Percentiles rank a stretch among this genome's conserved stretches.
phyloP scores from a whole-genome alignment of 2,113 vertebrate species.

The Paramormyrops kingsleyae region DNA sequence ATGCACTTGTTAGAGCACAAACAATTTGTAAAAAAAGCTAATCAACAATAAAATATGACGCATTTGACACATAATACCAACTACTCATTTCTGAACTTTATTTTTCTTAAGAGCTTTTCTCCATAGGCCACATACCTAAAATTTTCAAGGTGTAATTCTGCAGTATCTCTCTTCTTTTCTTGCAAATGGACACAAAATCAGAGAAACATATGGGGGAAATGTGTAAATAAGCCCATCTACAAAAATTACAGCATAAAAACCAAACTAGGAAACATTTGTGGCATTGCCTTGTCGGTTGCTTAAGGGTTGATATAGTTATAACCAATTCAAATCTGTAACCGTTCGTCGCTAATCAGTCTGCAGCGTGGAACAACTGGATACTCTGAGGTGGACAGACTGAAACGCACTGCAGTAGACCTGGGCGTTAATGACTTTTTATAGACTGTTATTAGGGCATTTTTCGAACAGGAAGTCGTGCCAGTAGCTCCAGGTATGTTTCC shows the following conservation, averaged over 20 bases:
- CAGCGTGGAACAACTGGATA: not conserved
- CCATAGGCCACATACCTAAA: not conserved
- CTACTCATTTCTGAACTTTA: not conserved
- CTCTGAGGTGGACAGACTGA: not conserved
- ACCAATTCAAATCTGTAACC: not conserved
- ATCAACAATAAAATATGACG: not conserved
- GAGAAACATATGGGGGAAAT: not conserved
- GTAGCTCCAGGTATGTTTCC: not conserved
- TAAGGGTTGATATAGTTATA: not conserved
- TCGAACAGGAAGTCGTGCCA: not conserved
- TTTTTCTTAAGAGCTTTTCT: not conserved
- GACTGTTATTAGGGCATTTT: not conserved
- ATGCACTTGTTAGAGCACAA: not conserved
- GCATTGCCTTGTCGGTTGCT: not conserved
- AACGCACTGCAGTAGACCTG: not conserved
- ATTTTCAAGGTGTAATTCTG: not conserved
- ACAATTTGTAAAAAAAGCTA: not conserved
- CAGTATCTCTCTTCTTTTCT: not conserved
- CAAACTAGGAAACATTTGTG: not conserved
- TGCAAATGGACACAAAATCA: not conserved
- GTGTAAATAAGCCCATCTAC: not conserved
- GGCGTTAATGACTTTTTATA: not conserved
- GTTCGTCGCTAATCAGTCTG: not conserved
- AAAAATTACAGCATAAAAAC: not conserved
- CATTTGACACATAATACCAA: not conserved